A percentile compares a stretch with the other conserved stretches of the same genome.
Evolutionary conservation across 2,888 invertebrate genomes (phyloP).

Genomic region (Minunthozetes semirufus): DNA sequence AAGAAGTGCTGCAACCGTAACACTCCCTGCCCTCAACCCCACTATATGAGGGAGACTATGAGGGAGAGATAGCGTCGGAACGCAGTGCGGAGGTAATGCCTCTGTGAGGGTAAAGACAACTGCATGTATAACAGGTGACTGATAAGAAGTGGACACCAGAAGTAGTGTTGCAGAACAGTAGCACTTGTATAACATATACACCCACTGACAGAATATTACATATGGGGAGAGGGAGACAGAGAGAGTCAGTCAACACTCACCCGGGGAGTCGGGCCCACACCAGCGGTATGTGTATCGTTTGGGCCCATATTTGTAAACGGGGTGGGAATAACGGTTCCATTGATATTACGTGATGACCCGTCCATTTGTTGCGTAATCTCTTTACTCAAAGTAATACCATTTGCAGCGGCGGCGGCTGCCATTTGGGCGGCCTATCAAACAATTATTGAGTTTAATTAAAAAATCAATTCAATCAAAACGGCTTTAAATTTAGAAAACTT

Average conservation of each 20-base stretch:
- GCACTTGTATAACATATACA: constrained; percentile 19
- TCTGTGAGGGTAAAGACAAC: constrained; percentile 13
- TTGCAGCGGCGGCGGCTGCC: constrained; percentile 19
- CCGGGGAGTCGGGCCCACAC: constrained; percentile 27
- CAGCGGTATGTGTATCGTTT: constrained; percentile 24
- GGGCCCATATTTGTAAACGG: constrained; percentile 27
- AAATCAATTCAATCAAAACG: not conserved
- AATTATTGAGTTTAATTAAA: constrained; percentile 5
- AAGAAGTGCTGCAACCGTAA: constrained; percentile 24
- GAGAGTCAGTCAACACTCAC: constrained; percentile 9
- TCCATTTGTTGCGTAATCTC: constrained; percentile 24
- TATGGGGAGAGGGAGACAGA: not conserved
- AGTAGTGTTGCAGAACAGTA: constrained; percentile 20
- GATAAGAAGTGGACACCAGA: constrained; percentile 32
- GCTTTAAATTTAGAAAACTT: not conserved
- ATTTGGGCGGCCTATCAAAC: constrained; percentile 27
- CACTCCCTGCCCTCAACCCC: constrained; percentile 34
- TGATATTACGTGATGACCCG: constrained; percentile 24
- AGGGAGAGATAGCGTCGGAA: constrained; percentile 29
- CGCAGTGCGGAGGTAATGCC: too few species aligned
- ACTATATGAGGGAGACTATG: constrained; percentile 14
- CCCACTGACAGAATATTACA: constrained; percentile 13
- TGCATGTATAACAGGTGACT: constrained; percentile 24
- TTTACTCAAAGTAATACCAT: constrained; percentile 14
- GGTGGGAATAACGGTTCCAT: constrained; percentile 14